Evolutionary conservation across 2,113 vertebrate species (phyloP).

Genomic region (Dromiciops gliroides): DNA sequence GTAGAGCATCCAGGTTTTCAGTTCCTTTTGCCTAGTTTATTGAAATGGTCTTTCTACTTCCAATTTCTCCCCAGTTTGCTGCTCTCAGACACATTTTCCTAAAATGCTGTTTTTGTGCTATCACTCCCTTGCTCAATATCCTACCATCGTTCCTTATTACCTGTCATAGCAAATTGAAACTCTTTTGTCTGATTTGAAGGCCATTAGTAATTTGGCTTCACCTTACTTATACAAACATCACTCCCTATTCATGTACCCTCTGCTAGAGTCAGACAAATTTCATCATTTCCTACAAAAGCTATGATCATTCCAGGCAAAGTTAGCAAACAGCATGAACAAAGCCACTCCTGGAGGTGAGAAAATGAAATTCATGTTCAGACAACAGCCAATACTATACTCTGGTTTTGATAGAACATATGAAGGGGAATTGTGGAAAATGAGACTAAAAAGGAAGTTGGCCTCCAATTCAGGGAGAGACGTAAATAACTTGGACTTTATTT

Average conservation of each 20-base stretch:
- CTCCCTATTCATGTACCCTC: neutral
- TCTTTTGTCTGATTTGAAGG: neutral
- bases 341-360: neutral
- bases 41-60: neutral
- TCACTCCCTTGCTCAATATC: neutral
- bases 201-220: neutral
- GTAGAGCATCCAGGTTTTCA: neutral
- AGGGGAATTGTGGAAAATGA: neutral
- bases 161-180: neutral
- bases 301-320: neutral
- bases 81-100: neutral
- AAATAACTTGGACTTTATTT: neutral
- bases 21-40: neutral
- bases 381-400: neutral
- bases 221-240: neutral
- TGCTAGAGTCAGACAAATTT: neutral
- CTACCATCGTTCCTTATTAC: neutral
- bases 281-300: neutral
- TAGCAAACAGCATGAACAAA: neutral
- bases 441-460: neutral
- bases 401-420: neutral
- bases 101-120: neutral
- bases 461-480: neutral
- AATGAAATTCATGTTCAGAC: neutral
- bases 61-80: neutral